Percentiles rank a stretch among this genome's conserved stretches.
Conservation (phyloP, 2,888 invertebrate species). For the Thalpophila matura region DNA sequence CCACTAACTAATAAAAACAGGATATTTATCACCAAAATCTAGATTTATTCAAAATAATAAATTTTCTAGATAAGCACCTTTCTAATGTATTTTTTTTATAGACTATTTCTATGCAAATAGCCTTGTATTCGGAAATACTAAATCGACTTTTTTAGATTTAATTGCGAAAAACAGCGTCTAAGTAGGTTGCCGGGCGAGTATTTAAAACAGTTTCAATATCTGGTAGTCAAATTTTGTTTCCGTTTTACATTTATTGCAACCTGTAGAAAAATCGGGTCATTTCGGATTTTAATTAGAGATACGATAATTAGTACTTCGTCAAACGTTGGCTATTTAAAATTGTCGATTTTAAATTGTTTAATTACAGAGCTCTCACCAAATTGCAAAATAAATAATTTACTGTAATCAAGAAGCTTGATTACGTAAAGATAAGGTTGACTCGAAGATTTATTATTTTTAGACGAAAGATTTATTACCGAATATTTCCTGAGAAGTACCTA, state of each 20-base stretch:
- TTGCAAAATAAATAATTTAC: neutral
- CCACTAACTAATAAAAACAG: neutral
- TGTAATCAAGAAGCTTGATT: neutral
- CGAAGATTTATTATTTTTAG: too few relatives aligned
- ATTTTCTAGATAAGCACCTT: conserved; percentile 38
- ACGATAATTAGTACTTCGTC: neutral
- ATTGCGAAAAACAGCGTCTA: conserved; percentile 31
- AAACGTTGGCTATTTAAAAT: neutral
- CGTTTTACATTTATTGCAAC: conserved; percentile 26
- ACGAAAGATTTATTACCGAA: neutral
- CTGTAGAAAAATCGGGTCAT: conserved; percentile 3
- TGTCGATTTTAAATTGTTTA: conserved; percentile 10
- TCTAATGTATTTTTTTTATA: conserved; percentile 44
- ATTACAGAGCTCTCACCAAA: neutral
- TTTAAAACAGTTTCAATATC: conserved; percentile 32
- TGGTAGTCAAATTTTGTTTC: conserved; percentile 19
- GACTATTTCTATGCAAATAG: conserved; percentile 52
- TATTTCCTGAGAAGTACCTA: conserved; percentile 5
- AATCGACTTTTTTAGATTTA: conserved; percentile 21
- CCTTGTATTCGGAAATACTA: conserved; percentile 24
- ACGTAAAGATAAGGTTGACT: neutral
- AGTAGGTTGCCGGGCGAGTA: conserved; percentile 29
- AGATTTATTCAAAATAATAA: conserved; percentile 32
- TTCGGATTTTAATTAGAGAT: neutral
- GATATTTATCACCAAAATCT: conserved; percentile 14